A percentile compares a stretch with the other conserved stretches of the same genome.
Evolutionary conservation across 30 jellyfish, hydroid and myxozoan species (phyloP).

Genomic region (Hydractinia echinata): DNA sequence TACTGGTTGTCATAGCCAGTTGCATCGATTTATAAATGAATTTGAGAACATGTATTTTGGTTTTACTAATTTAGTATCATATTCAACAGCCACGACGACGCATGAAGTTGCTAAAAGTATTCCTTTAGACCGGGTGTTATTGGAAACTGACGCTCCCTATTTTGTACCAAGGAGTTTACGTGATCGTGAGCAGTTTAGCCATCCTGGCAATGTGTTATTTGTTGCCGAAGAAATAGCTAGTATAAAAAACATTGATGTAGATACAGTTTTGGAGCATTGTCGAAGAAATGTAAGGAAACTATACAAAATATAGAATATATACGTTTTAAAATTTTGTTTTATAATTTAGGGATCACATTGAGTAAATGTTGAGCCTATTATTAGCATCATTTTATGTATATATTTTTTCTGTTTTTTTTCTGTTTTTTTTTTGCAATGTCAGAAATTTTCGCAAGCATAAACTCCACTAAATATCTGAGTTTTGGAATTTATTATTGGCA

Average conservation of each 20-base stretch:
- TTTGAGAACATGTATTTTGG: slow-evolving; percentile 88
- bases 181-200: slow-evolving; percentile 40
- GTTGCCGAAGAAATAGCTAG: slow-evolving; percentile 69
- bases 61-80: slow-evolving; percentile 73
- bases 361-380: no score
- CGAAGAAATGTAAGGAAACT: slow-evolving; percentile 46
- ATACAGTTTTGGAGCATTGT: slow-evolving; percentile 52
- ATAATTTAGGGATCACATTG: no score
- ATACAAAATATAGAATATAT: neutral
- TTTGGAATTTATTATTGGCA: no score
- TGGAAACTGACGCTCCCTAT: slow-evolving; percentile 96
- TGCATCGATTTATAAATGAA: slow-evolving; percentile 53
- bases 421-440: no score
- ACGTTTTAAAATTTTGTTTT: no score
- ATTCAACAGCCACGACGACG: slow-evolving; percentile 68
- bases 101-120: slow-evolving; percentile 69
- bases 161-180: slow-evolving; percentile 76
- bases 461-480: no score
- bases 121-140: slow-evolving; percentile 61
- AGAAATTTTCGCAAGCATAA: no score
- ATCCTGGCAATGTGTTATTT: slow-evolving; percentile 68
- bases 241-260: slow-evolving; percentile 45
- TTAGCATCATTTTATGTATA: no score
- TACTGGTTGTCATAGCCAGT: slow-evolving; percentile 65
- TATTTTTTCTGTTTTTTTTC: no score